Evolutionary conservation across 1,140 invertebrate genomes (phyloP), one percentile per base, ranked within the genome.

Genomic region (Drosophila nannoptera): DNA sequence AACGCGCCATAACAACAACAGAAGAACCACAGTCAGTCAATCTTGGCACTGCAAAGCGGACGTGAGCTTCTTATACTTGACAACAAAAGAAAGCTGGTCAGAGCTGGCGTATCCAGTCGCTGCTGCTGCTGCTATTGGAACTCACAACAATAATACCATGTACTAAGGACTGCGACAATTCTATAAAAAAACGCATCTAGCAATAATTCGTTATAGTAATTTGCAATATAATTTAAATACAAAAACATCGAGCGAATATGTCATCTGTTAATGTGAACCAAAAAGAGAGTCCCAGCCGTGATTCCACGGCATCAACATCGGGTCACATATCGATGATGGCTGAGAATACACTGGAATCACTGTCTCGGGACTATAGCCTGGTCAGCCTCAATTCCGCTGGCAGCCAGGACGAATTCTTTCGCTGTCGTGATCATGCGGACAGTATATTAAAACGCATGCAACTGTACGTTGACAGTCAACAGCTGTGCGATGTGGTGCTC

Each of bases 371-470:
- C 43, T 88, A 83, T 32, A 88, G 86, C 60, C 53, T 89, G 63
- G 88, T 72, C 8, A 89, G 88, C 53, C 59, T 89, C 7, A 89
- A 77, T 6, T 89, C 89, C 4, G 73, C 88, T 29, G 78, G 80
- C 56, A 89, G 78, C 56, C 93, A 93, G 74, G 95, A 96, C 88
- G 95, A 96, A 90, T 93, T 93, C 83, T 96, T 96, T 90, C 92
- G 93, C 64, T 94, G 94, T 83, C 92, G 93, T 73, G 94, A 94
- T 70, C 95, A 97, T 91, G 94, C 96, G 0, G 95, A 96, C 84
- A 92, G 91, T 29, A 95, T 95, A 82, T 90, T 97, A 43, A 93
- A 92, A 65, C 93, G 94, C 81, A 96, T 97, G 93, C 94, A 95
- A 87, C 90, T 92, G 45, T 97, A 96, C 90, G 93, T 96, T 55